These are phyloP conservation scores for Nettapus auritus DNA, from an alignment of 2,113 vertebrate species.

Conservation along the genomic window DNA sequence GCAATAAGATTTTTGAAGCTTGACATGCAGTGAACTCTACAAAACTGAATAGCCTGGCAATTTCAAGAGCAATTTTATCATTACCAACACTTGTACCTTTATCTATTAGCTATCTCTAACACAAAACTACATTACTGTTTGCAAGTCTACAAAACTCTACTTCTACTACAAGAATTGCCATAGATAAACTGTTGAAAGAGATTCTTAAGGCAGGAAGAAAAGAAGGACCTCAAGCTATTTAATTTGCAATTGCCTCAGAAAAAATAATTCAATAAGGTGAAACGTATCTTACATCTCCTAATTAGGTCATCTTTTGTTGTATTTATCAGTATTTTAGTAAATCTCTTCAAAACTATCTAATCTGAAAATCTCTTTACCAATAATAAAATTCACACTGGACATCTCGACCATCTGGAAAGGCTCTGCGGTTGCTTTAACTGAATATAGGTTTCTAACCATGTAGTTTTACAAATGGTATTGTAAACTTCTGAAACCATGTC, in stretches of 20 bases:
- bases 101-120: background rate
- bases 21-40: background rate
- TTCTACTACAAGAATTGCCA: background rate
- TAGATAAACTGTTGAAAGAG: background rate
- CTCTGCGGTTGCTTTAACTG: background rate
- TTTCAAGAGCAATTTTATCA: background rate
- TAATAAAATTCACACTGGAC: background rate
- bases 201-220: background rate
- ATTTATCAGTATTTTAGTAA: background rate
- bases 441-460: background rate
- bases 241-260: background rate
- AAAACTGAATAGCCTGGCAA: background rate
- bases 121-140: background rate
- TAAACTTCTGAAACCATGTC: background rate
- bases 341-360: background rate
- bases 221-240: background rate
- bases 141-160: background rate
- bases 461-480: background rate
- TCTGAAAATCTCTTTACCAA: background rate
- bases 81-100: background rate
- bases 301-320: background rate
- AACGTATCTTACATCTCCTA: background rate
- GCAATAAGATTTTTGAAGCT: background rate
- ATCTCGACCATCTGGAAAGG: background rate
- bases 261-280: background rate